Evolutionary conservation across 2,888 invertebrate species (phyloP), one percentile per base, ranked within the genome.

Genomic region (Neoitamus cyanurus): DNA sequence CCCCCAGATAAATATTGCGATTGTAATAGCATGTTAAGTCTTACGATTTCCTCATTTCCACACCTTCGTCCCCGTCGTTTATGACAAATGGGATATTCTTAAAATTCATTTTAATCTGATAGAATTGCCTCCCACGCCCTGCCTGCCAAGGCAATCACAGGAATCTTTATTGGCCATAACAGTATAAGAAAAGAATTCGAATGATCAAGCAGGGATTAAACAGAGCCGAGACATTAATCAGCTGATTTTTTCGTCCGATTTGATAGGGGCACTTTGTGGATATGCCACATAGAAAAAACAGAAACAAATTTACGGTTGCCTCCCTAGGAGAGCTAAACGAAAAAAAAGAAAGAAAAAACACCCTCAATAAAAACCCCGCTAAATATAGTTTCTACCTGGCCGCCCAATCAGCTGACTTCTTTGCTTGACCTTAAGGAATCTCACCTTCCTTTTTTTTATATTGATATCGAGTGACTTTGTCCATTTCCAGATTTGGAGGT

Each of bases 361-460:
- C 5, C 5, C 5, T 31, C 6, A 73, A 15, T 9, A 73, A 31
- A 34, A 73, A 36, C 37, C 36, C 34, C n/a, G 5, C 20, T 37
- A 73, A 25, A 37, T 37, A 37, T 9, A 25, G 6, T 37, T 73
- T 73, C 73, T 73, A 73, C 73, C 73, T 73, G 73, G 3, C 34
- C 20, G 20, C 20, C n/a, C 73, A 73, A 73, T 73, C 73, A 73
- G 73, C 73, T 73, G 73, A 73, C 73, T 73, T 31, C 34, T 73
- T 73, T 36, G 37, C 15, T 73, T 73, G 73, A 73, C 73, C 73
- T 73, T 73, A 34, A 34, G 34, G 36, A 73, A 73, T 73, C 73
- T 36, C 73, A 36, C 73, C 15, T 34, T 31, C 30, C 30, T 69
- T 69, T 69, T 13, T 30, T 73, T 73, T 73, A 31, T 73, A 73